Evolutionary conservation across 2,888 invertebrate species (phyloP).

Genomic region (Galerucella pusilla): DNA sequence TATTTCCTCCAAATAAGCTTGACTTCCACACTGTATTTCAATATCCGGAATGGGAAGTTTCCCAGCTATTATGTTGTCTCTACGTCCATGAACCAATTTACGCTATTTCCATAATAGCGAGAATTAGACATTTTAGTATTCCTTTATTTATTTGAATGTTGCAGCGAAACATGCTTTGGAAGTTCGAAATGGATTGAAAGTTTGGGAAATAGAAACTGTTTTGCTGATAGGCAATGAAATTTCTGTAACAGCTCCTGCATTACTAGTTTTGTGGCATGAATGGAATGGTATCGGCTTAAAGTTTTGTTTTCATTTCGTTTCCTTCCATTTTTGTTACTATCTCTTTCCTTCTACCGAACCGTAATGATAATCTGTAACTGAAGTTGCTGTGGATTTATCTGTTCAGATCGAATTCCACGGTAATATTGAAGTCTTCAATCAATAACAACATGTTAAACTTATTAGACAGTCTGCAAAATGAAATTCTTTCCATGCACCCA

Average conservation of each 20-base stretch:
- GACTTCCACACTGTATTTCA: background rate
- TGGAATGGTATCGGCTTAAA: constrained; percentile 32
- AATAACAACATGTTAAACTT: background rate
- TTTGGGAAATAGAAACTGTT: constrained; percentile 34
- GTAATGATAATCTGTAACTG: constrained; percentile 9
- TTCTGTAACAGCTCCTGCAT: constrained; percentile 33
- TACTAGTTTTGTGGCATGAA: constrained; percentile 32
- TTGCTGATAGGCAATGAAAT: constrained; percentile 34
- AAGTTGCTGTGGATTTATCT: constrained; percentile 23
- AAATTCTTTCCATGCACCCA: too few species aligned
- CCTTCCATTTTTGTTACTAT: background rate
- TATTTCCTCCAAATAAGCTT: background rate
- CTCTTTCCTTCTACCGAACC: constrained; percentile 15
- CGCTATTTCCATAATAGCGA: constrained; percentile 29
- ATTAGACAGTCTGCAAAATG: background rate
- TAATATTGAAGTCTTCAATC: background rate
- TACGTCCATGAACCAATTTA: constrained; percentile 11
- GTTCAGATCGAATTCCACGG: constrained; percentile 2
- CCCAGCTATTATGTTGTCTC: background rate
- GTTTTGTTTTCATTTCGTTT: constrained; percentile 26
- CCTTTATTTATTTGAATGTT: constrained; percentile 23
- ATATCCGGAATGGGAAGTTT: background rate
- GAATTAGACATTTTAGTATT: constrained; percentile 29
- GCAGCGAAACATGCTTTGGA: constrained; percentile 28
- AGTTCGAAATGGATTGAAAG: constrained; percentile 30